Base-by-base conservation (phyloP, 2,888 invertebrate species). In the Spialia ferax region DNA sequence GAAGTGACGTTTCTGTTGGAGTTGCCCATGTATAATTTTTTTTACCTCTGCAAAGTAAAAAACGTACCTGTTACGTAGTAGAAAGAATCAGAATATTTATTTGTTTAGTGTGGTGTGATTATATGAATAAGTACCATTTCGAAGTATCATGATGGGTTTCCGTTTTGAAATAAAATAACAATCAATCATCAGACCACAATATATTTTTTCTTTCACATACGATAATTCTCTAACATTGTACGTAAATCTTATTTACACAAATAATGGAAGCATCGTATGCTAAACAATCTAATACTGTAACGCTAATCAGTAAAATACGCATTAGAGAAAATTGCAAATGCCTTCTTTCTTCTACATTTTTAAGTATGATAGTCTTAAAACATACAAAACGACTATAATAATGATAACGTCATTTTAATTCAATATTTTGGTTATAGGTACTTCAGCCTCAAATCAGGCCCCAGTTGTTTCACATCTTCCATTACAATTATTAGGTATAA, bases 171-270 rank as follows among this genome's bases (percentile, higher is more conserved):
- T 80, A 75, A 89, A 85, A 88, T 72, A 69, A 68, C 65, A 68
- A 55, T 68, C 69, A 69, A 48, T 78, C 76, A 83, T 88, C 87
- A 85, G 89, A 91, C 87, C 91, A 90, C 87, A 87, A 86, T 91
- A 88, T 89, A 91, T 81, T 89, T 88, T 81, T 84, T 84, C 81
- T 80, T 86, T 54, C 52, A 54, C 52, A 54, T 83, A 84, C 85
- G 77, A 83, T 88, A 87, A 88, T 85, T 81, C 79, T 85, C 89
- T 90, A 91, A 89, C 86, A 86, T 86, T 81, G 81, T 84, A 87
- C 81, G 83, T 88, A 88, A 89, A 88, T 88, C 78, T 87, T 90
- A 91, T 91, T 87, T 91, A 93, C 90, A 90, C 80, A 88, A 85
- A 82, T 81, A 83, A 83, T 87, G 88, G 87, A 91, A 89, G 89